Conservation (phyloP, 2,113 vertebrate genomes). For the Carassius auratus region DNA sequence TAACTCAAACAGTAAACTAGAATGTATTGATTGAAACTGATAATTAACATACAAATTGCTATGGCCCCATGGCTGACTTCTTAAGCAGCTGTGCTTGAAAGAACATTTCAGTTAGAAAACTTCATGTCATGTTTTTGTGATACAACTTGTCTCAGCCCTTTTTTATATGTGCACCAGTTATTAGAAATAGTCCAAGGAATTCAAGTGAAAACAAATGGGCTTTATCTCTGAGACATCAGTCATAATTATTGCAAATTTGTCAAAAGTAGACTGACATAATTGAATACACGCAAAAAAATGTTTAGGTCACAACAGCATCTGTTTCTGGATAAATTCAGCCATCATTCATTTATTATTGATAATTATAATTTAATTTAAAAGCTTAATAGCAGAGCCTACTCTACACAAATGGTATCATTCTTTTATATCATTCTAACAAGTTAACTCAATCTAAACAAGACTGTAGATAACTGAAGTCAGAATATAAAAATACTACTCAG, state of each 20-base stretch:
- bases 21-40: slow-evolving; percentile 29
- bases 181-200: not conserved
- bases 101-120: not conserved
- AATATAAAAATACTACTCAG: not conserved
- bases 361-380: not conserved
- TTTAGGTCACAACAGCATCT: not conserved
- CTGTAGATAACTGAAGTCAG: not conserved
- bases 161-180: not conserved
- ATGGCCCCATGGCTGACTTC: not conserved
- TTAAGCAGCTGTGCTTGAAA: not conserved
- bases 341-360: not conserved
- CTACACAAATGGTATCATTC: not conserved
- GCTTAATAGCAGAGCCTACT: not conserved
- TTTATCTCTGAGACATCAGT: not conserved
- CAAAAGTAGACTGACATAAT: not conserved
- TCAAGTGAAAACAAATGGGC: not conserved
- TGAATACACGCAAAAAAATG: not conserved
- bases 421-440: not conserved
- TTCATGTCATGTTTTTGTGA: not conserved
- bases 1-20: slow-evolving; percentile 16
- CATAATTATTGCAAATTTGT: not conserved
- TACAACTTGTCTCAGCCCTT: not conserved
- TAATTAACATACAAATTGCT: slow-evolving; percentile 24
- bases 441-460: not conserved
- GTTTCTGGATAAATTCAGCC: not conserved